Conservation (phyloP, 2,888 invertebrate genomes). For the Nebria brevicollis region DNA sequence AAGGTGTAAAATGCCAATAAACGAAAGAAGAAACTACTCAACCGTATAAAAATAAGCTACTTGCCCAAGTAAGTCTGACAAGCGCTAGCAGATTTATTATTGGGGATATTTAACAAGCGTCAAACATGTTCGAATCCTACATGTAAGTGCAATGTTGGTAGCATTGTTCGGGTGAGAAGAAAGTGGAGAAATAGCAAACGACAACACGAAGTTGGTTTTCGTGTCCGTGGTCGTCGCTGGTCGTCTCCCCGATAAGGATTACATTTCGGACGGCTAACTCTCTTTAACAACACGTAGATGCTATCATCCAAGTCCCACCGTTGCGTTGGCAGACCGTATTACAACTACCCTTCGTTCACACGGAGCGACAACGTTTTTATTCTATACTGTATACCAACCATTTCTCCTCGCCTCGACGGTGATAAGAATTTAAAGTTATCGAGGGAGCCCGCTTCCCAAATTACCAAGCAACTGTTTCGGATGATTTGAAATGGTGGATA, state of each 20-base stretch:
- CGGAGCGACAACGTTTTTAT: background rate
- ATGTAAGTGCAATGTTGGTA: background rate
- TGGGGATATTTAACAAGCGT: background rate
- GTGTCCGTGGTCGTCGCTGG: slow-evolving; percentile 45
- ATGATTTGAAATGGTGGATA: background rate
- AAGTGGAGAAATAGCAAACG: slow-evolving; percentile 24
- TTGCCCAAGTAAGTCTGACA: background rate
- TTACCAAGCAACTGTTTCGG: background rate
- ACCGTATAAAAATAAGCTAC: background rate
- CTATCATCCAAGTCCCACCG: background rate
- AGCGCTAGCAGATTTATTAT: background rate
- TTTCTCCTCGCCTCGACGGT: background rate
- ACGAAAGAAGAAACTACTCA: background rate
- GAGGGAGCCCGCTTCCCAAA: background rate
- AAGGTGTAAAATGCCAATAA: too few species aligned
- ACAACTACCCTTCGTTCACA: background rate
- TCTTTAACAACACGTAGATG: slow-evolving; percentile 12
- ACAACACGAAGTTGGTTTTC: slow-evolving; percentile 48
- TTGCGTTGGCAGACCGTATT: background rate
- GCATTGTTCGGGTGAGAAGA: background rate
- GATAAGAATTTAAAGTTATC: background rate
- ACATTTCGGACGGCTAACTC: slow-evolving; percentile 22
- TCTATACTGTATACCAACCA: background rate
- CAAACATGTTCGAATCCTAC: background rate
- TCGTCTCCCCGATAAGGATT: slow-evolving; percentile 49